Evolutionary conservation across 2,797 vertebrate species (phyloP), one percentile per base, ranked within the genome.

Genomic region (Discoglossus pictus): DNA sequence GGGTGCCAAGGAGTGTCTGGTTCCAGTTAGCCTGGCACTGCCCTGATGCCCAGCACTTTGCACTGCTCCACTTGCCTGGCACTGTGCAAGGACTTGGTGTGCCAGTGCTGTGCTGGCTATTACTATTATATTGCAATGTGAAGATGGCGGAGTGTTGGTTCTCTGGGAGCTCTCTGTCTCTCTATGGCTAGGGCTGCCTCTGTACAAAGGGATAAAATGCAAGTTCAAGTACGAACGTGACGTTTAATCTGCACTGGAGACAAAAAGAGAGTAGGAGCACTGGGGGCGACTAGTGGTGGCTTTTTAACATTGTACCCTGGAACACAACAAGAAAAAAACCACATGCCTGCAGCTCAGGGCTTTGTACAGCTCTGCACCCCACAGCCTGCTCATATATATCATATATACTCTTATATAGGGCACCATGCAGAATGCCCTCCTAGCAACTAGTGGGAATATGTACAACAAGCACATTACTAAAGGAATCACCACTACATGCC

Each of bases 161-260:
- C 91, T 92, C 87, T 84, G 86, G 87, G 92, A 91, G 91, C 91
- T 92, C 92, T 93, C 87, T 79, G 86, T 80, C 76, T 92, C 91
- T 94, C 90, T 94, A 90, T 93, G 93, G 91, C 92, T 92, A 89
- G 93, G 92, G 90, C 92, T 92, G 92, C 92, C 93, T 97, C 90
- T 87, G 90, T 94, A 93, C 92, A 93, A 92, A 92, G 93, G 93
- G 92, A 95, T 93, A 93, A 94, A 96, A 96, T 94, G 95, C 94
- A 96, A 98, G 95, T 98, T 98, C 95, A 97, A 97, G 95, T 96
- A 93, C 94, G 95, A 95, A 98, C 96, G 96, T 98, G 95, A 98
- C 95, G 96, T 96, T 96, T 93, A 93, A 94, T 94, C 91, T 94
- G 92, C 93, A 91, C 90, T 90, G 92, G 91, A 94, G 93, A 92